A percentile compares a stretch with the other conserved stretches of the same genome.
phyloP scores from a whole-genome alignment of 2,888 invertebrate genomes.

The Metacarcinus magister region DNA sequence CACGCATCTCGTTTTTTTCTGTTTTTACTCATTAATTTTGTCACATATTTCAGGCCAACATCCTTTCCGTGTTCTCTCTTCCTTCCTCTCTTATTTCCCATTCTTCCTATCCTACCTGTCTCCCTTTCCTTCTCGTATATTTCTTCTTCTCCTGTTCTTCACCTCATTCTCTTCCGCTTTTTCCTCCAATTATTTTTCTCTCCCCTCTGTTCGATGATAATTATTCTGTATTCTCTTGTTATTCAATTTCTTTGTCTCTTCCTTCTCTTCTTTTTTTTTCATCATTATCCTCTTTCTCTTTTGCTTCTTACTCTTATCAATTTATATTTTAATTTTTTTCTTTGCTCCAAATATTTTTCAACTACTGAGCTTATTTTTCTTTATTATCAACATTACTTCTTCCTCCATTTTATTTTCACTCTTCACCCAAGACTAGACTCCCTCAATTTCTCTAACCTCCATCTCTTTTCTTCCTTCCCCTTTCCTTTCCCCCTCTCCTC shows the following conservation, averaged over 20 bases:
- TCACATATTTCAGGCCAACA: neutral
- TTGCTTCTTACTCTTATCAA: neutral
- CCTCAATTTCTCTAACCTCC: neutral
- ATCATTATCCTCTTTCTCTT: neutral
- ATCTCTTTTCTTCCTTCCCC: neutral
- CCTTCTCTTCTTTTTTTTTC: neutral
- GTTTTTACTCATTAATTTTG: neutral
- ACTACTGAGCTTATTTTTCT: neutral
- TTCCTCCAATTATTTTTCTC: neutral
- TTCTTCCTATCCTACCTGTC: neutral
- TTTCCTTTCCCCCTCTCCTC: neutral
- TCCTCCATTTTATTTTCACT: slow-evolving; percentile 28
- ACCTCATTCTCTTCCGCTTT: neutral
- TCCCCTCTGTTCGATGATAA: neutral
- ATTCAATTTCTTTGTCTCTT: neutral
- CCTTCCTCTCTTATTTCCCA: neutral
- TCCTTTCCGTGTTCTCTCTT: neutral
- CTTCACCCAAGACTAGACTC: neutral
- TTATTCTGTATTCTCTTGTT: neutral
- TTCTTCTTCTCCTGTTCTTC: neutral
- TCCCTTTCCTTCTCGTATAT: neutral
- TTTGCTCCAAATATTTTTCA: neutral
- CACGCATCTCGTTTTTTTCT: neutral
- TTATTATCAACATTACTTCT: neutral
- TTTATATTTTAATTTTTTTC: neutral